A percentile compares a stretch with the other conserved stretches of the same genome.
phyloP scores from a whole-genome alignment of 2,797 vertebrate species.

The Ceryle rudis region DNA sequence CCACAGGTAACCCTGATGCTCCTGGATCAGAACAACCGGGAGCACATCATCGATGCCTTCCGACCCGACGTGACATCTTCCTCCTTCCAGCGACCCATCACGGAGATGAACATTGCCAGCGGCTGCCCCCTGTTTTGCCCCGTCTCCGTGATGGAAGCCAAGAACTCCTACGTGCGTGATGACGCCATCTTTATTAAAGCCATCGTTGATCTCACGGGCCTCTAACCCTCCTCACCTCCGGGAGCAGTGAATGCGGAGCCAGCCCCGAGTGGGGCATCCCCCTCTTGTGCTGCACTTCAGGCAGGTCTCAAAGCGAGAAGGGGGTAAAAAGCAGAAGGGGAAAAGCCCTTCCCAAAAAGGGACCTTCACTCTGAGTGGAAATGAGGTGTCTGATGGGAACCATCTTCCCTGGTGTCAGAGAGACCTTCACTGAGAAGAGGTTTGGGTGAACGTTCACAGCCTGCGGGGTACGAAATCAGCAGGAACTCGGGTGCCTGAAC shows the following conservation, averaged over 20 bases:
- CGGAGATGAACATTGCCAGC: slow-evolving; percentile 97
- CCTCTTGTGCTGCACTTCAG: background rate
- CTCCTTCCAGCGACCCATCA: slow-evolving; percentile 93
- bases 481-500: background rate
- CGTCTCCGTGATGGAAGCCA: slow-evolving; percentile 89
- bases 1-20: slow-evolving; percentile 96
- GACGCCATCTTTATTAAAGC: slow-evolving; percentile 97
- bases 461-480: background rate
- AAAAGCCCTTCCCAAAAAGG: background rate
- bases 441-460: background rate
- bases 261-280: background rate
- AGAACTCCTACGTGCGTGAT: slow-evolving; percentile 92
- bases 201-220: slow-evolving; percentile 95
- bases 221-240: slow-evolving; percentile 71
- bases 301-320: background rate
- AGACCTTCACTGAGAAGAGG: background rate
- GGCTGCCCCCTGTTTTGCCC: slow-evolving; percentile 98
- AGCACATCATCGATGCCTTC: slow-evolving; percentile 97
- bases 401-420: background rate
- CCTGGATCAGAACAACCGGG: slow-evolving; percentile 96
- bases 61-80: slow-evolving; percentile 93
- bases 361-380: slow-evolving; percentile 5
- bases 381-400: background rate
- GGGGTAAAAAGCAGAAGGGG: background rate
- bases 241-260: slow-evolving; percentile 4